Conservation (phyloP, 2,113 vertebrate species). For the Eurypyga helias region DNA sequence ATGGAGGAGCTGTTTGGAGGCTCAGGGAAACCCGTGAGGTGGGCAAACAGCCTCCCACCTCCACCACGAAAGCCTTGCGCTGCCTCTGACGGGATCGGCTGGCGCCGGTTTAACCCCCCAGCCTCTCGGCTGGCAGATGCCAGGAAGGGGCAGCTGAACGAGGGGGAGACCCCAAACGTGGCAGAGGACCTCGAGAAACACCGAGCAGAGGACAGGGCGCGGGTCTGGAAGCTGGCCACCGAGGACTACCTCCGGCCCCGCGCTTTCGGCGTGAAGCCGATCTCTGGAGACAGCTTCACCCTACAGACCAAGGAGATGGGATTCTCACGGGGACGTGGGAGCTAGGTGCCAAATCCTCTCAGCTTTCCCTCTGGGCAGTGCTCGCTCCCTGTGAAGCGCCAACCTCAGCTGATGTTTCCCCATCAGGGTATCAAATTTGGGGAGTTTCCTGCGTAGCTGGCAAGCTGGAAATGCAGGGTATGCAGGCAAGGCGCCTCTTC, state of each 20-base stretch:
- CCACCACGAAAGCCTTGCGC: not conserved
- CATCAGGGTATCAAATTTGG: not conserved
- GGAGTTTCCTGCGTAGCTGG: not conserved
- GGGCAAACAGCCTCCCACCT: not conserved
- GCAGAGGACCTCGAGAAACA: not conserved
- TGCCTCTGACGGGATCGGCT: not conserved
- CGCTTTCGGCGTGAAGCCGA: not conserved
- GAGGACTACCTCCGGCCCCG: not conserved
- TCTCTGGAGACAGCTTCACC: not conserved
- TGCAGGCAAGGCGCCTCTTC: not conserved
- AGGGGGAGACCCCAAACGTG: not conserved
- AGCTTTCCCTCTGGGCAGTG: not conserved
- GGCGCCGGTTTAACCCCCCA: not conserved
- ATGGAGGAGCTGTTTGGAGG: not conserved
- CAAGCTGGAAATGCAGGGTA: not conserved
- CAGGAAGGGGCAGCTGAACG: not conserved
- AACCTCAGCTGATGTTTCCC: not conserved
- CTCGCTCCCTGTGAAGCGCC: not conserved
- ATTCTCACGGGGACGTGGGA: not conserved
- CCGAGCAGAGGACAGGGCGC: not conserved
- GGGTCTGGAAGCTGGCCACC: not conserved
- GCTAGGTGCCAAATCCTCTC: not conserved
- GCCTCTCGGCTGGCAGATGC: not conserved
- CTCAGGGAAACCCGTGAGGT: not conserved
- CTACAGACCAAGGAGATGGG: not conserved